phyloP scores from a whole-genome alignment of 64 coral and sea anemone species.

The Catalaphyllia jardinei region DNA sequence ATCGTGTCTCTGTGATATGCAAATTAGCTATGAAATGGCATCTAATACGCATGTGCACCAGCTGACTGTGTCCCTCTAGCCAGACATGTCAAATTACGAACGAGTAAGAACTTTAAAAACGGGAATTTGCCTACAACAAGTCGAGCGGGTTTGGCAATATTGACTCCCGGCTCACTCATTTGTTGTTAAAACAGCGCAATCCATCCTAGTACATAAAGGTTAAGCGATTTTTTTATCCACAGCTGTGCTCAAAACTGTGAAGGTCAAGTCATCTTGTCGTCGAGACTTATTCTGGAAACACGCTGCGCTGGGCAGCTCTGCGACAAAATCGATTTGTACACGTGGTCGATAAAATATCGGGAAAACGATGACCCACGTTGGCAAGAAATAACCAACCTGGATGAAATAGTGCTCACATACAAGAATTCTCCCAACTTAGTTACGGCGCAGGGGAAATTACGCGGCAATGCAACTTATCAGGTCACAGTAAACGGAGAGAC shows the following conservation, averaged over 20 bases:
- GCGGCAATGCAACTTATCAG: constrained; percentile 68
- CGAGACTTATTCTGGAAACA: constrained; percentile 64
- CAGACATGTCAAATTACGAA: too few relatives aligned
- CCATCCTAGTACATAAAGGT: not conserved
- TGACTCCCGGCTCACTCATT: too few relatives aligned
- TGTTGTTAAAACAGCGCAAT: too few relatives aligned
- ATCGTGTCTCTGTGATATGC: too few relatives aligned
- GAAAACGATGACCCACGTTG: constrained; percentile 20
- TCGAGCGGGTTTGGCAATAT: too few relatives aligned
- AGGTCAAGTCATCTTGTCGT: constrained; percentile 63
- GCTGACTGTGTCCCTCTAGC: too few relatives aligned
- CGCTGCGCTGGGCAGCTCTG: constrained; percentile 67
- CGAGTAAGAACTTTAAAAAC: too few relatives aligned
- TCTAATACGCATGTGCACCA: too few relatives aligned
- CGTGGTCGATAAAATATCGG: constrained; percentile 48
- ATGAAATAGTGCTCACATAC: constrained; percentile 61
- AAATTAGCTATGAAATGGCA: too few relatives aligned
- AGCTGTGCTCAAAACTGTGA: constrained; percentile 80
- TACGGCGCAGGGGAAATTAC: constrained; percentile 39
- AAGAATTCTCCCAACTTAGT: constrained; percentile 78
- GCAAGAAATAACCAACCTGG: constrained; percentile 33
- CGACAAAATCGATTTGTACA: constrained; percentile 41
- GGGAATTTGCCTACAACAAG: too few relatives aligned
- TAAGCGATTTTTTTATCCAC: not conserved
- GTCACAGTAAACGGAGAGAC: constrained; percentile 51